Evolutionary conservation across 2,113 vertebrate genomes (phyloP).

Genomic region (Myrmecobius fasciatus): DNA sequence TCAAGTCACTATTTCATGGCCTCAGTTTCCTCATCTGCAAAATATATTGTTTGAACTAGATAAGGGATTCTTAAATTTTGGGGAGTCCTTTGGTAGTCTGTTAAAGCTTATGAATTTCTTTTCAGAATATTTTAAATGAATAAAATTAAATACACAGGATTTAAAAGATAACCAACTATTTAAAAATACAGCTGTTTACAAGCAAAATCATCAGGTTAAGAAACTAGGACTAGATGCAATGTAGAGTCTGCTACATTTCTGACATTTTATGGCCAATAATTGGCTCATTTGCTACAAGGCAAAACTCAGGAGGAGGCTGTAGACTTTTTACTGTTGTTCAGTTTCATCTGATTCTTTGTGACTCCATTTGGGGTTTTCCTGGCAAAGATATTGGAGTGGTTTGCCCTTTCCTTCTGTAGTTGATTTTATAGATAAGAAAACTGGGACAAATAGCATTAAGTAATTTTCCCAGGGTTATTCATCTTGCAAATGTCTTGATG

Average conservation of each 20-base stretch:
- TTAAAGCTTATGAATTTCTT: not conserved
- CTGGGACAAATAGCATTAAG: not conserved
- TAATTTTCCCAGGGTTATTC: not conserved
- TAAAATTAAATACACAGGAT: not conserved
- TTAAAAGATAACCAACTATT: not conserved
- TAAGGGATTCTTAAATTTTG: not conserved
- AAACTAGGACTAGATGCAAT: not conserved
- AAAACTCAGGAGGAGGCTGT: not conserved
- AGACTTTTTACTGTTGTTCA: not conserved
- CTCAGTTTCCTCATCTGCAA: not conserved
- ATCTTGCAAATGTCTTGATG: not conserved
- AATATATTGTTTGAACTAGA: not conserved
- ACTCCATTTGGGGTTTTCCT: not conserved
- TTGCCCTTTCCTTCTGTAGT: not conserved
- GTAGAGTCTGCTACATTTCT: not conserved
- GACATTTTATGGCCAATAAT: not conserved
- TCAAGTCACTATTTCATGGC: not conserved
- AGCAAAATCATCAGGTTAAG: not conserved
- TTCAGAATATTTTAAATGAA: not conserved
- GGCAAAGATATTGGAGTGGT: not conserved
- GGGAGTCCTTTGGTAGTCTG: not conserved
- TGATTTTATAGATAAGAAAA: not conserved
- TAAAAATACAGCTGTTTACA: not conserved
- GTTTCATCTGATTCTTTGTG: not conserved
- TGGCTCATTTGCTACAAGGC: not conserved